These are phyloP conservation scores for Anthoscopus minutus DNA, from an alignment of 2,113 vertebrate species.

Conservation along the genomic window DNA sequence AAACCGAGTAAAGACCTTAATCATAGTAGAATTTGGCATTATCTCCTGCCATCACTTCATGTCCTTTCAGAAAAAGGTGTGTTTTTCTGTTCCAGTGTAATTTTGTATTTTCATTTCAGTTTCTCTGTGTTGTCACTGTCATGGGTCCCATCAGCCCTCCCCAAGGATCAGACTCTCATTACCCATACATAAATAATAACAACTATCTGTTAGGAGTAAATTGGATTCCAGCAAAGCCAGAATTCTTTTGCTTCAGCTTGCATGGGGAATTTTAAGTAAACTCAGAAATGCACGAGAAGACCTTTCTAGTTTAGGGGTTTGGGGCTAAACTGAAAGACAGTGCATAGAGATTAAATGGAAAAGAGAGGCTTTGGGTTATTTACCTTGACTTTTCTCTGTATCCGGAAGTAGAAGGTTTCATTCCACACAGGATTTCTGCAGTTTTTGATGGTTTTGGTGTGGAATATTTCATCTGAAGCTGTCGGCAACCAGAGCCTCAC, in stretches of 20 bases:
- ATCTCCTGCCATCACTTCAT: neutral
- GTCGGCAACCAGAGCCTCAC: constrained; percentile 75
- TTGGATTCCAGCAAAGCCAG: neutral
- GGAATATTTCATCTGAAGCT: constrained; percentile 55
- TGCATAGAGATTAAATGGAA: neutral
- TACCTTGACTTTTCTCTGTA: constrained; percentile 74
- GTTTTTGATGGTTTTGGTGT: constrained; percentile 68
- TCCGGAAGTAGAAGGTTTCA: constrained; percentile 72
- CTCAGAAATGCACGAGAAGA: neutral
- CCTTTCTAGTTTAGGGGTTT: neutral
- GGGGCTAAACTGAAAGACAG: neutral
- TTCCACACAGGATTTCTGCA: constrained; percentile 73
- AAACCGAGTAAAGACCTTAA: neutral
- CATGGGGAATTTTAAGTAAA: neutral
- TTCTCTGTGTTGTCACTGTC: neutral
- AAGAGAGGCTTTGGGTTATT: neutral
- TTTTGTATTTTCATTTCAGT: neutral
- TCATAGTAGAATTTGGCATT: neutral
- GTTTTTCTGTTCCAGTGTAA: neutral
- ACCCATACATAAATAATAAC: neutral
- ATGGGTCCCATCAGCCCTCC: neutral
- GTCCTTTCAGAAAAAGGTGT: neutral
- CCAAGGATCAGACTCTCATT: neutral
- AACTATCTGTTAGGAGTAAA: neutral
- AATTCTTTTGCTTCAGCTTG: neutral